Conservation (phyloP, 2,113 vertebrate species). For the Hemicordylus capensis region DNA sequence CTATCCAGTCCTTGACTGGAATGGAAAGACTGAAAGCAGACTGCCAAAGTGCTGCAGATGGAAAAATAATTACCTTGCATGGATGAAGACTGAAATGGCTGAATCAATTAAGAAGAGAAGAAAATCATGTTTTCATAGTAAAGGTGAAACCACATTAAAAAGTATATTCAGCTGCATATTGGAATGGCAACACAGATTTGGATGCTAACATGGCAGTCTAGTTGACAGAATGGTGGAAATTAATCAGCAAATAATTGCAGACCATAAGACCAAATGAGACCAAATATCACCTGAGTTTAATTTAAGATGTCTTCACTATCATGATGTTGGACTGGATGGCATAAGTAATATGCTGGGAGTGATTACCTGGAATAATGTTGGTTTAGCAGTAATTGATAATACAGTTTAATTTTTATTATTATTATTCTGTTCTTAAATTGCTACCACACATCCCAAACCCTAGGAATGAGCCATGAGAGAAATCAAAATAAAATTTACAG, state of each 20-base stretch:
- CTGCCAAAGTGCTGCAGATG: background rate
- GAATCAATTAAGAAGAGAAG: background rate
- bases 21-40: background rate
- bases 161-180: background rate
- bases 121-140: background rate
- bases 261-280: background rate
- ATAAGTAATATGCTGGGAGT: background rate
- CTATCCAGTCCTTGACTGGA: background rate
- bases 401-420: background rate
- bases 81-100: background rate
- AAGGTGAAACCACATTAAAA: conserved; percentile 1
- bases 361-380: background rate
- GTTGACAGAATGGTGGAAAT: background rate
- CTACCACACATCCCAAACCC: background rate
- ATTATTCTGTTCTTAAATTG: background rate
- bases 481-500: background rate
- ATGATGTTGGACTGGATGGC: background rate
- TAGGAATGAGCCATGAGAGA: background rate
- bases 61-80: background rate
- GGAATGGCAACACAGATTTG: background rate
- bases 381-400: background rate
- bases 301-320: background rate
- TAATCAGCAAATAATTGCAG: background rate
- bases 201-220: background rate
- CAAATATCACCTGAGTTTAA: background rate